phyloP scores from a whole-genome alignment of 2,888 invertebrate genomes.

The Tetheella fluctuosa region DNA sequence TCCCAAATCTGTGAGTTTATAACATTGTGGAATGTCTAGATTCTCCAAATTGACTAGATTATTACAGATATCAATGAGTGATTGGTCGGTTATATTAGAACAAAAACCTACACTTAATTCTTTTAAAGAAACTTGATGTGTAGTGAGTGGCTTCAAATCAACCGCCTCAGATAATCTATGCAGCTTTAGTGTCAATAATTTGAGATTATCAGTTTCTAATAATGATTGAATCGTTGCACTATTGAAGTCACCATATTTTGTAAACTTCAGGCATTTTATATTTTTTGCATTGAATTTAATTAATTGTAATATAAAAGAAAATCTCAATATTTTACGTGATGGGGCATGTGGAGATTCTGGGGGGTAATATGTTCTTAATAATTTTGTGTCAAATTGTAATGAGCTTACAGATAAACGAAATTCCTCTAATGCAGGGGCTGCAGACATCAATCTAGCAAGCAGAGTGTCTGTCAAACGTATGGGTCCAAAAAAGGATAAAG shows the following conservation, averaged over 20 bases:
- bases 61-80: slow-evolving; percentile 84
- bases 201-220: slow-evolving; percentile 77
- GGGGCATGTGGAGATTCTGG: slow-evolving; percentile 68
- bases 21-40: too few species aligned
- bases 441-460: slow-evolving; percentile 85
- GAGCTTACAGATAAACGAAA: slow-evolving; percentile 86
- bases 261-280: slow-evolving; percentile 83
- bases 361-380: slow-evolving; percentile 87
- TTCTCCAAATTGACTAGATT: slow-evolving; percentile 83
- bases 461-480: slow-evolving; percentile 90
- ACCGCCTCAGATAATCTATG: slow-evolving; percentile 47
- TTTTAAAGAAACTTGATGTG: slow-evolving; percentile 81
- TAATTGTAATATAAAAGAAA: slow-evolving; percentile 85
- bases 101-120: slow-evolving; percentile 87
- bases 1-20: slow-evolving; percentile 86
- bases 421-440: slow-evolving; percentile 84
- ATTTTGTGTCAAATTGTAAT: slow-evolving; percentile 87
- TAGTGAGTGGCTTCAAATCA: slow-evolving; percentile 76
- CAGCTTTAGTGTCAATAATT: slow-evolving; percentile 82
- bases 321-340: slow-evolving; percentile 89
- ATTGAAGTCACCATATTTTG: slow-evolving; percentile 85
- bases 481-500: slow-evolving; percentile 86
- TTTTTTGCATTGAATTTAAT: slow-evolving; percentile 78
- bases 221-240: slow-evolving; percentile 84
- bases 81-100: slow-evolving; percentile 86